A percentile compares a stretch with the other conserved stretches of the same genome.
These are phyloP conservation scores for Triplophysa yarkandensis DNA, from an alignment of 2,797 vertebrate species.

Conservation along the genomic window DNA sequence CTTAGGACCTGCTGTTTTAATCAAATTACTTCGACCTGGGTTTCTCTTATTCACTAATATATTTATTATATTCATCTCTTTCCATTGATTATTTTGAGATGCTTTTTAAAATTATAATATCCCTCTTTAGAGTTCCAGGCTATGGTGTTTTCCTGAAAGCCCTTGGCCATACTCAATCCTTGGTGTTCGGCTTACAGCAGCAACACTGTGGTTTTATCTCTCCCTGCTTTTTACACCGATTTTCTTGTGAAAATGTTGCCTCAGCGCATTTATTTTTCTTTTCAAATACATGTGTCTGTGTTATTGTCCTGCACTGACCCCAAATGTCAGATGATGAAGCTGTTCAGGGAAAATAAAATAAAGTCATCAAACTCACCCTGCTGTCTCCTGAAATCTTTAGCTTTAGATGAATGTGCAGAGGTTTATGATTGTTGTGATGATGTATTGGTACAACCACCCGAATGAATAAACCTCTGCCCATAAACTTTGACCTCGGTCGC, in stretches of 20 bases:
- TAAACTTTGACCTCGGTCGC: not conserved
- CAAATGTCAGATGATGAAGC: slow-evolving; percentile 51
- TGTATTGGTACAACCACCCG: not conserved
- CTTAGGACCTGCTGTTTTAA: no score
- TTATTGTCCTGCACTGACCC: slow-evolving; percentile 45
- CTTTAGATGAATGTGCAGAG: not conserved
- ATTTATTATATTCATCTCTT: no score
- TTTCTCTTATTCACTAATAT: no score
- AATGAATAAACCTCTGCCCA: not conserved
- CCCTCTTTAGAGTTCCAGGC: slow-evolving; percentile 85
- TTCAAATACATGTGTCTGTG: slow-evolving; percentile 50
- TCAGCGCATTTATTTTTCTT: slow-evolving; percentile 58
- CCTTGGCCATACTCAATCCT: slow-evolving; percentile 46
- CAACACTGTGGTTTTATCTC: slow-evolving; percentile 56
- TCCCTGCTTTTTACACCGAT: slow-evolving; percentile 51
- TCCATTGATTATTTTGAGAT: not conserved
- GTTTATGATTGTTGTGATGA: not conserved
- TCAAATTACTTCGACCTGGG: no score
- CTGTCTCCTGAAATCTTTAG: slow-evolving; percentile 28
- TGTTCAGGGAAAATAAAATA: slow-evolving; percentile 67
- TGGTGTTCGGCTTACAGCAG: slow-evolving; percentile 41
- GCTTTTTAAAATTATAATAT: slow-evolving; percentile 2
- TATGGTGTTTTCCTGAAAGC: slow-evolving; percentile 88
- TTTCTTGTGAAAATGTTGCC: slow-evolving; percentile 55
- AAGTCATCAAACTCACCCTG: slow-evolving; percentile 50